Evolutionary conservation across 1,140 invertebrate genomes (phyloP).

Genomic region (Cydia pomonella): DNA sequence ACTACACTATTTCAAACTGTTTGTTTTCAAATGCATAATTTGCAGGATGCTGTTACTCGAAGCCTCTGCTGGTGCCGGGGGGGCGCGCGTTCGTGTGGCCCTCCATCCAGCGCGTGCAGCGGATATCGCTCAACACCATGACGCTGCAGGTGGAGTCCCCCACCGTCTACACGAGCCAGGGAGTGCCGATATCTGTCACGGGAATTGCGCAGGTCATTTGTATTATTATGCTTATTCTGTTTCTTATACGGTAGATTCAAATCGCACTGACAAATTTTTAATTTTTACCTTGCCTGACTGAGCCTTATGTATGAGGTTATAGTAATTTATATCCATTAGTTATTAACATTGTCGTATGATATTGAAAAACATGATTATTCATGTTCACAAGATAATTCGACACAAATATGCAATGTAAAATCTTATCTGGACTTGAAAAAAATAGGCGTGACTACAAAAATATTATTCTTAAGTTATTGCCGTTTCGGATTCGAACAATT

Average conservation of each 20-base stretch:
- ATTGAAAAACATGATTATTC: neutral
- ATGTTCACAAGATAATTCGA: neutral
- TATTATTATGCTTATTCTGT: neutral
- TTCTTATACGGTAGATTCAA: no score
- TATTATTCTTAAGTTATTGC: no score
- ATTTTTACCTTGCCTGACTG: no score
- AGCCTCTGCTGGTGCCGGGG: conserved; percentile 95
- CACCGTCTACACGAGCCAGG: conserved; percentile 97
- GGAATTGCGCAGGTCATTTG: conserved; percentile 94
- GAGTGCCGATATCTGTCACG: conserved; percentile 98
- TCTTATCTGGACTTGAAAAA: no score
- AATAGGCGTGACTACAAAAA: no score
- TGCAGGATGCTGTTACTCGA: conserved; percentile 94
- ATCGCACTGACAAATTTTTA: no score
- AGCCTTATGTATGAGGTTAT: no score
- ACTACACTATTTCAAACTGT: no score
- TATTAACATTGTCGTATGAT: neutral
- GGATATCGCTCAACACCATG: conserved; percentile 98
- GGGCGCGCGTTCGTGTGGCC: conserved; percentile 99
- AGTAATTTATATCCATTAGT: neutral
- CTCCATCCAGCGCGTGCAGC: conserved; percentile 95
- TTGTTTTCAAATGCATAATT: neutral
- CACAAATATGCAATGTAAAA: neutral
- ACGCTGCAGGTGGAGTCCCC: conserved; percentile 95
- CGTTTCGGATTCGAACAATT: no score